These are phyloP conservation scores for Centropristis striata DNA, from an alignment of 2,113 vertebrate species.

Conservation along the genomic window DNA sequence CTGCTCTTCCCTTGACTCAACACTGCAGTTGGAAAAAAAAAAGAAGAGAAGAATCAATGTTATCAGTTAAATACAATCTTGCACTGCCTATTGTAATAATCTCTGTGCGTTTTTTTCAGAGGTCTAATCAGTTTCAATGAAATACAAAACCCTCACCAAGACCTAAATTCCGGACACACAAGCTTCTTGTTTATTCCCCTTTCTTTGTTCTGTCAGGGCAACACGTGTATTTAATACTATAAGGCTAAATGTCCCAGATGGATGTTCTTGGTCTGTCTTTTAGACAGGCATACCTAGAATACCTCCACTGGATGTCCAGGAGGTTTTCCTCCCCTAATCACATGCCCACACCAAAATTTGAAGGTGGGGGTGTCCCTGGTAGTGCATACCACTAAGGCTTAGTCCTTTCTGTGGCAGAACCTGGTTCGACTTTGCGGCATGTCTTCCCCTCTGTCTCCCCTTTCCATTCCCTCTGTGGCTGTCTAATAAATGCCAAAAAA, in stretches of 20 bases:
- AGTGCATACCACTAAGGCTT: too few species aligned
- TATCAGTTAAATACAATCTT: neutral
- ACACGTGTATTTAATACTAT: neutral
- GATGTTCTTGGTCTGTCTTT: neutral
- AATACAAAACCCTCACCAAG: neutral
- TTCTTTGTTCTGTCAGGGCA: neutral
- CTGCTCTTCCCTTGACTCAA: slow-evolving; percentile 68
- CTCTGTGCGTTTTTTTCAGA: neutral
- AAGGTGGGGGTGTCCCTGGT: neutral
- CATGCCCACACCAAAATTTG: neutral
- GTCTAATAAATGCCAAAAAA: too few species aligned
- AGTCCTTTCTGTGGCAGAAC: too few species aligned
- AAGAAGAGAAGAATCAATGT: neutral
- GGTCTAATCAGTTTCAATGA: neutral
- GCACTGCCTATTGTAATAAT: neutral
- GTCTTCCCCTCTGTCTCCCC: too few species aligned
- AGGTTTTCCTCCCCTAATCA: neutral
- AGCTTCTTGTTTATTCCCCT: neutral
- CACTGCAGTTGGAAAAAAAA: slow-evolving; percentile 53
- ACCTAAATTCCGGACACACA: neutral
- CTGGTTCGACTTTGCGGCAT: too few species aligned
- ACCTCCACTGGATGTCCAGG: neutral
- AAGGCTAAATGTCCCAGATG: neutral
- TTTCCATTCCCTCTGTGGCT: too few species aligned
- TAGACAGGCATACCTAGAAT: neutral